phyloP scores from a whole-genome alignment of 2,888 invertebrate species.

The Sphaeridia pumilis region DNA sequence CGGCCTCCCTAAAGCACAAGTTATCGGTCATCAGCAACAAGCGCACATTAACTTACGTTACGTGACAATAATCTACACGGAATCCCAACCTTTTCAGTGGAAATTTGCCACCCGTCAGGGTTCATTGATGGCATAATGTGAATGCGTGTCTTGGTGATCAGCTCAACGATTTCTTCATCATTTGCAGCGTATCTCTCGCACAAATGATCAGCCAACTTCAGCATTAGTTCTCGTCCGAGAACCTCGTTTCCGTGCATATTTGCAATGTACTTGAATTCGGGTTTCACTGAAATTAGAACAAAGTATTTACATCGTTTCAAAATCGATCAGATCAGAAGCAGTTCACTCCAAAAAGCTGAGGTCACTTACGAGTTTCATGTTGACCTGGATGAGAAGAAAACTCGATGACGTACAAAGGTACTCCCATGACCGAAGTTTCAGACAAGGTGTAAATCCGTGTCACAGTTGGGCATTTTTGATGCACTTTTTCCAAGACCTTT shows the following conservation, averaged over 20 bases:
- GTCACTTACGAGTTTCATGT: constrained; percentile 58
- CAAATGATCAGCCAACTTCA: constrained; percentile 60
- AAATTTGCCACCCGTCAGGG: constrained; percentile 72
- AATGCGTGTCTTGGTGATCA: constrained; percentile 65
- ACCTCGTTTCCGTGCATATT: constrained; percentile 90
- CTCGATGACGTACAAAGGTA: constrained; percentile 65
- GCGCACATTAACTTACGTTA: too few relatives aligned
- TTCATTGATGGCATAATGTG: constrained; percentile 80
- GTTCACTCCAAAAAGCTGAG: too few relatives aligned
- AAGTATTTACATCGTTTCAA: not conserved
- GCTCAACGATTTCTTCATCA: constrained; percentile 50
- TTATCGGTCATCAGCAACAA: too few relatives aligned
- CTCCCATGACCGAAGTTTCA: constrained; percentile 58
- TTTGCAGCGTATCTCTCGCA: constrained; percentile 56
- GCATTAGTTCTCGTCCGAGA: constrained; percentile 64
- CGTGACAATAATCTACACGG: too few relatives aligned
- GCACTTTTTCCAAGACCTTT: constrained; percentile 52
- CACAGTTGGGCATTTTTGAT: constrained; percentile 61
- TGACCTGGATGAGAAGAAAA: constrained; percentile 63
- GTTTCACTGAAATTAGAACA: constrained; percentile 51
- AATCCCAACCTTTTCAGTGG: constrained; percentile 57
- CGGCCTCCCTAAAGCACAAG: constrained; percentile 46
- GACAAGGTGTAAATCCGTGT: constrained; percentile 63
- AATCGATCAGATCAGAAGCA: not conserved
- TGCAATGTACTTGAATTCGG: constrained; percentile 77